Percentiles rank a stretch among this genome's conserved stretches.
Conservation (phyloP, 2,797 vertebrate species). For the Xiphorhynchus erythropygius region DNA sequence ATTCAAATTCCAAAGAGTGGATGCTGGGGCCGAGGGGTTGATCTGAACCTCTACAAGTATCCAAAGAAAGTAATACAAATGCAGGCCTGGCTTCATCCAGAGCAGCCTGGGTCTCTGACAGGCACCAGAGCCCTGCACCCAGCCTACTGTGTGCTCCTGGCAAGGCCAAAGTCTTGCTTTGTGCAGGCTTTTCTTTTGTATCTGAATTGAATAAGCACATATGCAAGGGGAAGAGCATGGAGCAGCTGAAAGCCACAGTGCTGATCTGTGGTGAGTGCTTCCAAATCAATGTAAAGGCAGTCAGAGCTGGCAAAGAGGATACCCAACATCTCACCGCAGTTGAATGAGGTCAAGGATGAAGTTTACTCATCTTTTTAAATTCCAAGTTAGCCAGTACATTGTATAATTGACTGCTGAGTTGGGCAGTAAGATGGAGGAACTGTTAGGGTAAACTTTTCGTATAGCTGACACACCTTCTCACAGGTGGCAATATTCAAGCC, state of each 20-base stretch:
- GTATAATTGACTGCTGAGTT: neutral
- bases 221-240: neutral
- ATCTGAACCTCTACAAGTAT: neutral
- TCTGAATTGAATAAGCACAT: neutral
- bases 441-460: rapidly evolving
- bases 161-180: neutral
- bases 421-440: neutral
- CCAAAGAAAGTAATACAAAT: neutral
- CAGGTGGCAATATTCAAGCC: neutral
- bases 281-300: neutral
- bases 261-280: neutral
- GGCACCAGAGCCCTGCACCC: rapidly evolving
- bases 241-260: neutral
- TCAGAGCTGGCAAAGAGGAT: rapidly evolving
- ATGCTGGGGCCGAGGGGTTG: neutral
- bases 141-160: rapidly evolving
- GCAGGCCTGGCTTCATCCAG: neutral
- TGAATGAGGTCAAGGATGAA: rapidly evolving
- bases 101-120: neutral
- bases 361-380: neutral
- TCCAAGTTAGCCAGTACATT: neutral
- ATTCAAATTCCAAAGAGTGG: conserved; percentile 50
- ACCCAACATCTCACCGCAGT: neutral
- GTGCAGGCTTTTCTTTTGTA: rapidly evolving
- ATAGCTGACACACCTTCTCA: rapidly evolving